phyloP scores from a whole-genome alignment of 53 echinoderm and acorn worm genomes.

The Actinopyga echinites region DNA sequence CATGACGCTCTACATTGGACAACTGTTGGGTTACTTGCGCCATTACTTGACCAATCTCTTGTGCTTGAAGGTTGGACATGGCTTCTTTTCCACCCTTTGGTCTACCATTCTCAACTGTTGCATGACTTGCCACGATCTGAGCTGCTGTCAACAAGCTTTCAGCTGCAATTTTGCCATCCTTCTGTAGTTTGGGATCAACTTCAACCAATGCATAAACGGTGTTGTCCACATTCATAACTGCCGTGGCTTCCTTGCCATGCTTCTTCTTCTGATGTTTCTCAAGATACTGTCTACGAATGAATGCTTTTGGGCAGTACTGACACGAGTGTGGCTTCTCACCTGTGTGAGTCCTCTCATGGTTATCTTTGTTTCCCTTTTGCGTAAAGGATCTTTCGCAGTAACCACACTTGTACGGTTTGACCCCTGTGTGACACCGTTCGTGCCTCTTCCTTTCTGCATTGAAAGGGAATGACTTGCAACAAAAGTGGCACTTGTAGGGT shows the following conservation, averaged over 20 bases:
- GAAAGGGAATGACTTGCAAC: conserved; percentile 32
- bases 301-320: neutral
- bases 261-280: conserved; percentile 34
- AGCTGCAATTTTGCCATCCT: conserved; percentile 9
- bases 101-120: neutral
- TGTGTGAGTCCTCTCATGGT: conserved; percentile 34
- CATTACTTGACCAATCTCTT: conserved; percentile 13
- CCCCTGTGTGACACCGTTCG: conserved; percentile 31
- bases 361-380: conserved; percentile 31
- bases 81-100: neutral
- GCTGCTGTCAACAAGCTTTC: conserved; percentile 19
- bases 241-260: neutral
- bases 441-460: conserved; percentile 29
- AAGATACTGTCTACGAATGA: conserved; percentile 25
- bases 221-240: neutral
- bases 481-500: conserved; percentile 30
- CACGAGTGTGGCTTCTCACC: conserved; percentile 33
- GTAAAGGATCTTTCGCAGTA: conserved; percentile 19
- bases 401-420: conserved; percentile 18
- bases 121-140: conserved; percentile 4
- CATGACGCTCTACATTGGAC: neutral
- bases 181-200: neutral
- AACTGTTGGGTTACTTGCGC: neutral
- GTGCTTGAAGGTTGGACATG: neutral
- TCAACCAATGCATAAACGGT: conserved; percentile 4